phyloP scores from a whole-genome alignment of 1,140 invertebrate genomes.

The Macrobrachium rosenbergii region DNA sequence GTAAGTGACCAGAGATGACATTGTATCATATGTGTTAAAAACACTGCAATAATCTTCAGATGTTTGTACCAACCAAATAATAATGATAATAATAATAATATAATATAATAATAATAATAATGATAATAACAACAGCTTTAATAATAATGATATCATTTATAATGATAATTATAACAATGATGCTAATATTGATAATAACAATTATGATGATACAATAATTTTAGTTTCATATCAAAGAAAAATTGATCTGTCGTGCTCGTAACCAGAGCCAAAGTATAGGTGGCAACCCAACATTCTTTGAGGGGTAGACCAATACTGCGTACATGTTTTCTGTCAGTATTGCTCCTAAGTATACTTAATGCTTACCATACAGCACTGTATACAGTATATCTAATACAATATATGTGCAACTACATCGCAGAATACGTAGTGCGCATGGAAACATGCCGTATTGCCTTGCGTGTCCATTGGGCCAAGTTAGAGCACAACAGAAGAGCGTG shows the following conservation, averaged over 20 bases:
- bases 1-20: neutral
- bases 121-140: no score
- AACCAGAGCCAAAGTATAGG: no score
- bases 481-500: neutral
- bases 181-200: no score
- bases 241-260: neutral
- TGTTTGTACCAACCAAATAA: slow-evolving; percentile 25
- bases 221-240: neutral
- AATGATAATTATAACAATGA: no score
- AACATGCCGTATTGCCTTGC: neutral
- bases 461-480: no score
- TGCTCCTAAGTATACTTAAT: slow-evolving; percentile 4
- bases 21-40: slow-evolving; percentile 1
- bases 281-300: no score
- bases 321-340: neutral
- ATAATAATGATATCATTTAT: no score
- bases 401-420: slow-evolving; percentile 36
- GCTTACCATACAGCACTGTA: slow-evolving; percentile 17
- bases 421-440: slow-evolving; percentile 12
- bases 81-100: no score
- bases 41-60: slow-evolving; percentile 18
- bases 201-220: no score
- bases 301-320: neutral
- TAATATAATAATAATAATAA: no score
- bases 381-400: slow-evolving; percentile 37